Base-by-base conservation (phyloP, 2,113 vertebrate genomes). In the Percopsis transmontana region DNA sequence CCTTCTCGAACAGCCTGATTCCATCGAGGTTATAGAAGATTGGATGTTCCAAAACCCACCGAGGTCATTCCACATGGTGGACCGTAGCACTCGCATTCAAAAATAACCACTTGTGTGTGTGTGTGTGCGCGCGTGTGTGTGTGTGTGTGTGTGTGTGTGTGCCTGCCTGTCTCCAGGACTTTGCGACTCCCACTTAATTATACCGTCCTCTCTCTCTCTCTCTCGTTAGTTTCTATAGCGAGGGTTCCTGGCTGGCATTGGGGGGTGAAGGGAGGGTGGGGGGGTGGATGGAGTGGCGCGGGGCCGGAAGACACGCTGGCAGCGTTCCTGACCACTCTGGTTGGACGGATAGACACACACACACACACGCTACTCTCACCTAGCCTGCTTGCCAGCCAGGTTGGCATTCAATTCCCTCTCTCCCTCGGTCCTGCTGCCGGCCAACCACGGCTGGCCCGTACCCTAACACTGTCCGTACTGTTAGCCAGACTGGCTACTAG, bases 181-280 rank as follows among this genome's bases (percentile, higher is more conserved):
- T 24, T 18, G 21, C 19, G 50, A 51, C 27, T 64, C 48, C 53
- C 42, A 70, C 80, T 47, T 83, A 79, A 86, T 87, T 82, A 84
- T 76, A 64, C 60, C 2, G 40, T 77, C 57, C 72, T 76, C 39
- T 66, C 60, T 19, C 64, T 44, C n/a, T 53, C 65, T 55, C 38
- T 14, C 16, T 57, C 27, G 67, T 73, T 67, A 84, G 83, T 82
- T 80, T 87, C 83, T 72, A 63, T 89, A 86, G 84, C 86, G 68
- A 47, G 56, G 16, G 42, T 47, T 47, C 39, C 76, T 60, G 76
- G 76, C 74, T 77, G 81, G 79, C 74, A 79, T 69, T 79, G 66
- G 41, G 16, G 45, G 45, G 18, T 45, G 12, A n/a, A 48, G 16
- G 58, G 18, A 64, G 71, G 63, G 27, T 40, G 58, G 71, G 57